Evolutionary conservation across 2,113 vertebrate genomes (phyloP).

Genomic region (Hemichromis elongatus): DNA sequence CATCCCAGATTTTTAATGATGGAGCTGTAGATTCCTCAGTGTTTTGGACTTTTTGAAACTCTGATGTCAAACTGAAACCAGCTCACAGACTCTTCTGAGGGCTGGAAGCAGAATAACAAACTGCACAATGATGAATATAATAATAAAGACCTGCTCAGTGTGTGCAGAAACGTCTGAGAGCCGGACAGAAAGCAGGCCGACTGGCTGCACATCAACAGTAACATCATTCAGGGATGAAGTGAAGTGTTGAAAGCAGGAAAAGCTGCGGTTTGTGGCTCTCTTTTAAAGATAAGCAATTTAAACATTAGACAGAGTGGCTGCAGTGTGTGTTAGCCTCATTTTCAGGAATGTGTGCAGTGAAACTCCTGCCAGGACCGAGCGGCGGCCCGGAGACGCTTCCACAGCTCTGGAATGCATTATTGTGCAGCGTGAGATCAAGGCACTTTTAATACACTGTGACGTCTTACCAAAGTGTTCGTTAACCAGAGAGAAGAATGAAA

Average conservation of each 20-base stretch:
- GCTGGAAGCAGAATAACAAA: background rate
- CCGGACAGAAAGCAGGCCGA: constrained; percentile 11
- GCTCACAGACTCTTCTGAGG: background rate
- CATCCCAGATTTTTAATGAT: background rate
- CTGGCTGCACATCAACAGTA: background rate
- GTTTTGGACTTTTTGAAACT: background rate
- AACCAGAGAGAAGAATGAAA: background rate
- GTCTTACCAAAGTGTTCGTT: constrained; percentile 46
- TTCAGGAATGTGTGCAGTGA: constrained; percentile 57
- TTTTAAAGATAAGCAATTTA: constrained; percentile 66
- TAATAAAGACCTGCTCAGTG: background rate
- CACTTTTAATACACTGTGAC: constrained; percentile 54
- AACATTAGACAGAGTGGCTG: constrained; percentile 64
- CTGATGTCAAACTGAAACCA: background rate
- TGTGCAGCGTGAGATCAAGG: constrained; percentile 54
- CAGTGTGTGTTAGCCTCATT: constrained; percentile 45
- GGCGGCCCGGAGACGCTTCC: constrained; percentile 60
- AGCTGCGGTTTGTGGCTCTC: constrained; percentile 36
- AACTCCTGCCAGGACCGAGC: constrained; percentile 28
- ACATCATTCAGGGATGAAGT: constrained; percentile 36
- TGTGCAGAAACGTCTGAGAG: background rate
- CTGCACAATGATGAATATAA: background rate
- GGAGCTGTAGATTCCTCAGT: background rate
- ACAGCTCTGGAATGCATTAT: constrained; percentile 67
- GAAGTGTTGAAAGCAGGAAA: constrained; percentile 54